A percentile compares a stretch with the other conserved stretches of the same genome.
Conservation (phyloP, 1,140 invertebrate genomes). For the Nasonia giraulti region DNA sequence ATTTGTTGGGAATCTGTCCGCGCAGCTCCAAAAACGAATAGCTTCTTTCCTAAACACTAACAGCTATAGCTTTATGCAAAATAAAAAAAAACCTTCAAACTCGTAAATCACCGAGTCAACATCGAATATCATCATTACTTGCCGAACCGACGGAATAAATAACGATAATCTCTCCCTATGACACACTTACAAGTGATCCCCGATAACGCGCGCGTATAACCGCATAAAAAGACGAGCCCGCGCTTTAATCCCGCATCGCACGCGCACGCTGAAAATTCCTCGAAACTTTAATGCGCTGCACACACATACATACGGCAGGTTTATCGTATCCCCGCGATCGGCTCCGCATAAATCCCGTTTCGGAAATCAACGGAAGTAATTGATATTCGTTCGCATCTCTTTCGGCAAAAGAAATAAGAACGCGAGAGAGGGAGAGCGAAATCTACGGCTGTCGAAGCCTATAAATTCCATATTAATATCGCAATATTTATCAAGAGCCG, state of each 20-base stretch:
- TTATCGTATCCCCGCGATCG: conserved; percentile 43
- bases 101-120: background rate
- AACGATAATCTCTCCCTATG: background rate
- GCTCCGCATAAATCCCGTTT: conserved; percentile 40
- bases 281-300: background rate
- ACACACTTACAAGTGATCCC: conserved; percentile 19
- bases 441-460: conserved; percentile 44
- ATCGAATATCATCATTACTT: background rate
- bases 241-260: conserved; percentile 11
- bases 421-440: background rate
- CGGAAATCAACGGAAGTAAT: conserved; percentile 52
- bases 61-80: too few relatives aligned
- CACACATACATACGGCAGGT: background rate
- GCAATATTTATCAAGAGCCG: conserved; percentile 41
- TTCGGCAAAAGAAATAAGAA: background rate
- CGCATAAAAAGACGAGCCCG: background rate
- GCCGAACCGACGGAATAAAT: conserved; percentile 30
- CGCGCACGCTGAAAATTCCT: conserved; percentile 2
- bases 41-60: too few relatives aligned
- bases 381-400: conserved; percentile 43
- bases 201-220: background rate
- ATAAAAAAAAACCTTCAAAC: too few relatives aligned
- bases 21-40: background rate
- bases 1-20: conserved; percentile 22
- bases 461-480: conserved; percentile 55